These are phyloP conservation scores for Drosophila rhopaloa DNA, from an alignment of 1,140 invertebrate species.

Conservation along the genomic window DNA sequence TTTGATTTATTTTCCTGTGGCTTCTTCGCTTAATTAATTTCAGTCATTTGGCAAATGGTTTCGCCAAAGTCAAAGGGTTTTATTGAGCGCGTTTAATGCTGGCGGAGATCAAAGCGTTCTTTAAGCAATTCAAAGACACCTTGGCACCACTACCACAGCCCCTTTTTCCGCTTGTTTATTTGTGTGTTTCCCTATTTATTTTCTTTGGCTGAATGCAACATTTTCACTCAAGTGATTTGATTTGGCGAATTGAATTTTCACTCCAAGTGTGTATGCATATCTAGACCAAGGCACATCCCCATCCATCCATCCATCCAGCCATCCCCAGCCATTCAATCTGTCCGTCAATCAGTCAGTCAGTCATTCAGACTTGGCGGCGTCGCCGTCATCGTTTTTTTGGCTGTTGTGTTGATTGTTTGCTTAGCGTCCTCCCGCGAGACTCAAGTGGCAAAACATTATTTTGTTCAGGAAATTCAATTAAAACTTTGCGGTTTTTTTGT, in stretches of 20 bases:
- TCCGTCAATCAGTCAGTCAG: constrained; percentile 49
- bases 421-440: constrained; percentile 78
- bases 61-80: constrained; percentile 70
- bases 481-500: constrained; percentile 81
- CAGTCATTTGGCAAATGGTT: constrained; percentile 76
- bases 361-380: constrained; percentile 53
- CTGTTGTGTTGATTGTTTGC: constrained; percentile 62
- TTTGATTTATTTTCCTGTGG: constrained; percentile 50
- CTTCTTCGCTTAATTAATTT: constrained; percentile 79
- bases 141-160: constrained; percentile 23
- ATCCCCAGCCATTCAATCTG: constrained; percentile 23
- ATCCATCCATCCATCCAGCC: constrained; percentile 2
- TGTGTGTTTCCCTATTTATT: constrained; percentile 56
- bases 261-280: constrained; percentile 75
- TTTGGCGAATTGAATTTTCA: constrained; percentile 78
- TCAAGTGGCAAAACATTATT: constrained; percentile 82
- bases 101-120: constrained; percentile 69
- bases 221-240: constrained; percentile 82
- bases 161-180: constrained; percentile 32
- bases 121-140: constrained; percentile 56
- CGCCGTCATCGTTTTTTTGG: constrained; percentile 43
- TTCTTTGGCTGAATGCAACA: constrained; percentile 46
- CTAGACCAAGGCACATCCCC: constrained; percentile 39
- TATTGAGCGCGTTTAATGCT: constrained; percentile 76
- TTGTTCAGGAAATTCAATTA: constrained; percentile 82